Evolutionary conservation across 1,140 invertebrate genomes (phyloP).

Genomic region (Ctenoplectra terminalis): DNA sequence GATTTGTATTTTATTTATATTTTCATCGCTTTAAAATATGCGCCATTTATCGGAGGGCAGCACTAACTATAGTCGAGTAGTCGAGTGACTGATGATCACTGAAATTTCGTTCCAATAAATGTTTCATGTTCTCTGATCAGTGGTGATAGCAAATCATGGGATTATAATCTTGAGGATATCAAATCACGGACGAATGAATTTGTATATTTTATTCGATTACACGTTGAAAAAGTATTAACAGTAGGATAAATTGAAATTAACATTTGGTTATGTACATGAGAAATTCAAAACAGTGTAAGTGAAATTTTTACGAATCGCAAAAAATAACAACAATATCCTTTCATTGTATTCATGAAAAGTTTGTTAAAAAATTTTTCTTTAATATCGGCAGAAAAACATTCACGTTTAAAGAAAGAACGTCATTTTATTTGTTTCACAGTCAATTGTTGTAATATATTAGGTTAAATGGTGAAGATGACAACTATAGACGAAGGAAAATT

Average conservation of each 20-base stretch:
- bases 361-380: neutral
- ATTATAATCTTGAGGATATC: neutral
- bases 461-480: slow-evolving; percentile 77
- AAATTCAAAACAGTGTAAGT: neutral
- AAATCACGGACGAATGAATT: slow-evolving; percentile 21
- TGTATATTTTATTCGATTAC: neutral
- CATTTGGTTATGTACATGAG: slow-evolving; percentile 4
- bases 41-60: slow-evolving; percentile 1
- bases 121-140: neutral
- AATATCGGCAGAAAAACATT: neutral
- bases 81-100: neutral
- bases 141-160: neutral
- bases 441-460: slow-evolving; percentile 5
- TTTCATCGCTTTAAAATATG: slow-evolving; percentile 10
- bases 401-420: neutral
- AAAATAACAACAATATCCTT: neutral
- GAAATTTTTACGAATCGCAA: neutral
- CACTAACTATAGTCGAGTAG: no score
- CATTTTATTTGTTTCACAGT: neutral
- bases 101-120: neutral
- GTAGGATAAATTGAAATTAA: neutral
- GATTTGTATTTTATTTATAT: neutral
- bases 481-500: slow-evolving; percentile 82
- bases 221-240: neutral
- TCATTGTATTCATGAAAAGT: neutral